Percentiles rank a stretch among this genome's conserved stretches.
phyloP scores from a whole-genome alignment of 1,140 invertebrate species.

The Drosophila guanche region DNA sequence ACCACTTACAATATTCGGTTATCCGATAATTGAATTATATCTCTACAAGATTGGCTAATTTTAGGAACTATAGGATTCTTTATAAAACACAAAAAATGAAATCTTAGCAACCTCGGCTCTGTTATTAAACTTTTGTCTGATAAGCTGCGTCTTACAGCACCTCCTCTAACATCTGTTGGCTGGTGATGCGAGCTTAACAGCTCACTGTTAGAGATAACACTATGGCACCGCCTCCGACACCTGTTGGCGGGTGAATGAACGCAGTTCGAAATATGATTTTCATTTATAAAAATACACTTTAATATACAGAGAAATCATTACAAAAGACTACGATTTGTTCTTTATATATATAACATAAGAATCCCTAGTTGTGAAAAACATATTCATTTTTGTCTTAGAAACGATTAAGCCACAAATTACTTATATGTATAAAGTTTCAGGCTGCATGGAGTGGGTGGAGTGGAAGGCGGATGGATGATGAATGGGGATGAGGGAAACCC shows the following conservation, averaged over 20 bases:
- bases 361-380: constrained; percentile 53
- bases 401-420: constrained; percentile 74
- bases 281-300: constrained; percentile 71
- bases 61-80: no score
- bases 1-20: no score
- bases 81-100: no score
- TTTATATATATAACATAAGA: constrained; percentile 42
- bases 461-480: neutral
- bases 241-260: neutral
- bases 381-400: constrained; percentile 68
- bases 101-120: neutral
- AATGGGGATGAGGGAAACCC: constrained; percentile 32
- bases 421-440: constrained; percentile 51
- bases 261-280: neutral
- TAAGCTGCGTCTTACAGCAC: no score
- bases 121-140: neutral
- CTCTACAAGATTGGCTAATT: no score
- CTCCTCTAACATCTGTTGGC: neutral
- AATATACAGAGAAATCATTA: constrained; percentile 62
- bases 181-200: no score
- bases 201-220: no score
- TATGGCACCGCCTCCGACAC: neutral
- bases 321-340: constrained; percentile 17
- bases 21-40: no score
- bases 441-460: constrained; percentile 24